Conservation (phyloP, 1,140 invertebrate species). For the Drosophila pseudoananassae region DNA sequence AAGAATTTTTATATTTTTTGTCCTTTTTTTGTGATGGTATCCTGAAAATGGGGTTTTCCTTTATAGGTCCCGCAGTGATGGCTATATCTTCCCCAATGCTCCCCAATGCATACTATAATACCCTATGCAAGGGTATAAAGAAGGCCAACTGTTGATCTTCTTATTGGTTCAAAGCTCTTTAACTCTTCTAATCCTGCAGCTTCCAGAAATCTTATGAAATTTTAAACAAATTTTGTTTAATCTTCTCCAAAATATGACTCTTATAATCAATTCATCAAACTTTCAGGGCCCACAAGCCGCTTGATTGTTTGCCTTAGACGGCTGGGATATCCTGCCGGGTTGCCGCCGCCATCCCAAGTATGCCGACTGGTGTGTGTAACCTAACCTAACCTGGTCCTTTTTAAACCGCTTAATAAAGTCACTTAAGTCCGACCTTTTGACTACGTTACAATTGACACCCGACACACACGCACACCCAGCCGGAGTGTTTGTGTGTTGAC, state of each 20-base stretch:
- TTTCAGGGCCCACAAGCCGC: conserved; percentile 24
- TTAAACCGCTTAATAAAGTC: conserved; percentile 84
- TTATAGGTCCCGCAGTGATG: too few species aligned
- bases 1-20: too few species aligned
- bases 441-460: conserved; percentile 82
- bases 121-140: too few species aligned
- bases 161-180: too few species aligned
- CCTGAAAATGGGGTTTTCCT: too few species aligned
- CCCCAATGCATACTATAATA: too few species aligned
- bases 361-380: conserved; percentile 2
- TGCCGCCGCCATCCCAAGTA: conserved; percentile 23
- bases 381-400: conserved; percentile 59
- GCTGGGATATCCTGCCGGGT: conserved; percentile 20
- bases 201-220: neutral
- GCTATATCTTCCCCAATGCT: too few species aligned
- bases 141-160: too few species aligned
- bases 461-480: conserved; percentile 11
- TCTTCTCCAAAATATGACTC: conserved; percentile 24
- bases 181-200: neutral
- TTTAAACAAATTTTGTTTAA: conserved; percentile 29
- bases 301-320: conserved; percentile 5
- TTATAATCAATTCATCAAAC: conserved; percentile 47
- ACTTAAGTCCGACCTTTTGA: conserved; percentile 80
- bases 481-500: conserved; percentile 59
- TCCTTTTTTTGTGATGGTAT: too few species aligned